phyloP scores from a whole-genome alignment of 2,113 vertebrate genomes.

The Dicentrarchus labrax region DNA sequence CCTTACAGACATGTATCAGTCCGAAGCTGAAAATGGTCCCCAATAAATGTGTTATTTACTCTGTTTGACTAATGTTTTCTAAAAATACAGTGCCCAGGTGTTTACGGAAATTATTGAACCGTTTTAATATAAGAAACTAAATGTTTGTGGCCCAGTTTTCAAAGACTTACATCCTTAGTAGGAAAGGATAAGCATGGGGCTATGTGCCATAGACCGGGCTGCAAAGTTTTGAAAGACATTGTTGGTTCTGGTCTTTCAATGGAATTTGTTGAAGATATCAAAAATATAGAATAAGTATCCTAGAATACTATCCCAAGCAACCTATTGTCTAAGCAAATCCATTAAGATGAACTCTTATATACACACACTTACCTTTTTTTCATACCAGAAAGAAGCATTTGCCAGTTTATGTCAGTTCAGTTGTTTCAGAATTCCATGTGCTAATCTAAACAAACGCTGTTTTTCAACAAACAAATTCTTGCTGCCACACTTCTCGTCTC shows the following conservation, averaged over 20 bases:
- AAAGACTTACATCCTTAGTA: neutral
- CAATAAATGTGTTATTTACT: neutral
- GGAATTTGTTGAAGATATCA: neutral
- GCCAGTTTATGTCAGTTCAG: neutral
- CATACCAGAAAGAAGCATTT: neutral
- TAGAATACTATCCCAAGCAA: too few relatives aligned
- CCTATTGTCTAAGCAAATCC: neutral
- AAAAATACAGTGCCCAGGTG: neutral
- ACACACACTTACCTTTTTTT: neutral
- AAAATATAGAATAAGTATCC: neutral
- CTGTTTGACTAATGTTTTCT: neutral
- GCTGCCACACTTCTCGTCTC: constrained; percentile 7
- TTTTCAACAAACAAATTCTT: constrained; percentile 26
- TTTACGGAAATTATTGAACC: neutral
- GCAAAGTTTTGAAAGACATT: neutral
- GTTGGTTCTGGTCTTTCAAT: neutral
- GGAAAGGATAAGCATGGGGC: neutral
- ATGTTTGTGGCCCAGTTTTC: neutral
- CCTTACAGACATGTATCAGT: neutral
- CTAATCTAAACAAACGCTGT: constrained; percentile 29
- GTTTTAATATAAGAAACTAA: neutral
- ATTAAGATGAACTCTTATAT: neutral
- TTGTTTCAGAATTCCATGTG: constrained; percentile 5
- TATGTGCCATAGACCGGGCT: neutral
- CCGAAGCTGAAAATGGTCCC: neutral